Evolutionary conservation across 1,140 invertebrate species (phyloP).

Genomic region (Chlorops oryzae): DNA sequence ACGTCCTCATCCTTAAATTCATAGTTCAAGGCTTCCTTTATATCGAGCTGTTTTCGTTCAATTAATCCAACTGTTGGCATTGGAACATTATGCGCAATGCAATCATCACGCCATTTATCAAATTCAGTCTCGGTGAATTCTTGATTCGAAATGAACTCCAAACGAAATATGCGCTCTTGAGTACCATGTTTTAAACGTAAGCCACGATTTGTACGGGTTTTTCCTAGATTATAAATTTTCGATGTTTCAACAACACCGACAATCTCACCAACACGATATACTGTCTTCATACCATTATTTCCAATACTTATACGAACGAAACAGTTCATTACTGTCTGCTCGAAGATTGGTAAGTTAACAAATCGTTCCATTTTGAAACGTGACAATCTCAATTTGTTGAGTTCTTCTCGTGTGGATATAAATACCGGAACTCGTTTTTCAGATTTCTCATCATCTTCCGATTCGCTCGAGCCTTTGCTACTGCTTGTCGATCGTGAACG

Average conservation of each 20-base stretch:
- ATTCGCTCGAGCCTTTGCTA: constrained; percentile 52
- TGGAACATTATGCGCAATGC: constrained; percentile 65
- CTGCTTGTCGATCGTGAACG: constrained; percentile 46
- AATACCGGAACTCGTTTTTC: constrained; percentile 52
- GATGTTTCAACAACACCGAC: constrained; percentile 91
- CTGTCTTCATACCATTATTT: constrained; percentile 68
- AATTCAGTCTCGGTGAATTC: constrained; percentile 93
- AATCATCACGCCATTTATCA: constrained; percentile 84
- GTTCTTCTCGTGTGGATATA: constrained; percentile 70
- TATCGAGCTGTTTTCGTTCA: constrained; percentile 79
- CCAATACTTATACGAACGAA: constrained; percentile 97
- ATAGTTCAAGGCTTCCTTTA: constrained; percentile 83
- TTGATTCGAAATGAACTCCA: constrained; percentile 98
- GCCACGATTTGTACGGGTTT: constrained; percentile 88
- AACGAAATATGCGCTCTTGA: constrained; percentile 85
- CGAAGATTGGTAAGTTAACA: constrained; percentile 94
- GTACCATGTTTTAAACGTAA: constrained; percentile 72
- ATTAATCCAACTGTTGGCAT: constrained; percentile 82
- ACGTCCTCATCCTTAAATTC: constrained; percentile 76
- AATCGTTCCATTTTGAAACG: constrained; percentile 90
- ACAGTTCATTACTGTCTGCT: constrained; percentile 80
- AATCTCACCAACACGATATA: constrained; percentile 93
- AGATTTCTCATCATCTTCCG: constrained; percentile 42
- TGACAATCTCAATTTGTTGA: constrained; percentile 83
- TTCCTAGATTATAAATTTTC: constrained; percentile 86